Evolutionary conservation across 2,113 vertebrate species (phyloP).

Genomic region (Podiceps cristatus): DNA sequence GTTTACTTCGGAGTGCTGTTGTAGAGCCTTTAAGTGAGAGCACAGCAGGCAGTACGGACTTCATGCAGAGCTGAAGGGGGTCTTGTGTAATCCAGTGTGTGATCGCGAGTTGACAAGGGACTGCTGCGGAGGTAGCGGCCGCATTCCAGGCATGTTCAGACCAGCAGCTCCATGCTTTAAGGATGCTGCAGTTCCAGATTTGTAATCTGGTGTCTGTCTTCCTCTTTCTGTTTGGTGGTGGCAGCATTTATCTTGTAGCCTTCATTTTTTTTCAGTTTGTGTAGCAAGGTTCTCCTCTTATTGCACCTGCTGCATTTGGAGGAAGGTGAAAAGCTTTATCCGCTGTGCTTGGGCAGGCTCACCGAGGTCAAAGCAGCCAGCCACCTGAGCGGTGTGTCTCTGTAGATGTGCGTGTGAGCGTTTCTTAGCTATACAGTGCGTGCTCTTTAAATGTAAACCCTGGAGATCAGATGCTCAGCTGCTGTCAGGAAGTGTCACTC

Average conservation of each 20-base stretch:
- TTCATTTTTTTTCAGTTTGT: background rate
- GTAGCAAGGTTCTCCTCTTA: background rate
- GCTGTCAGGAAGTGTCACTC: background rate
- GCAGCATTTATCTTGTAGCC: background rate
- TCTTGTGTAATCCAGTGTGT: background rate
- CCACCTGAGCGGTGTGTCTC: background rate
- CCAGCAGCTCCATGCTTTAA: background rate
- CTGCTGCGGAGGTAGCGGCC: background rate
- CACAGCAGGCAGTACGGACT: background rate
- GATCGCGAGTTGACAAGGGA: background rate
- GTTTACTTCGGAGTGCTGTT: background rate
- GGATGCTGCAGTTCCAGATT: slow-evolving; percentile 2
- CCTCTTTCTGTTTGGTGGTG: background rate
- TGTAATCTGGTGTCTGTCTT: background rate
- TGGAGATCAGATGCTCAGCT: background rate
- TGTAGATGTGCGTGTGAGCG: background rate
- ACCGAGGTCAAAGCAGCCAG: background rate
- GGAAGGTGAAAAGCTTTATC: background rate
- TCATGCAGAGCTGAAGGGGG: background rate
- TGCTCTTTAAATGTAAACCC: background rate
- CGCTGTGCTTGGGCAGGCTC: background rate
- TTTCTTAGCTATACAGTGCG: background rate
- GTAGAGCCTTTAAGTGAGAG: background rate
- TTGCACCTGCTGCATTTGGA: background rate
- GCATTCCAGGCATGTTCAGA: background rate